Conservation (phyloP, 2,797 vertebrate genomes). For the Caiman crocodilus region DNA sequence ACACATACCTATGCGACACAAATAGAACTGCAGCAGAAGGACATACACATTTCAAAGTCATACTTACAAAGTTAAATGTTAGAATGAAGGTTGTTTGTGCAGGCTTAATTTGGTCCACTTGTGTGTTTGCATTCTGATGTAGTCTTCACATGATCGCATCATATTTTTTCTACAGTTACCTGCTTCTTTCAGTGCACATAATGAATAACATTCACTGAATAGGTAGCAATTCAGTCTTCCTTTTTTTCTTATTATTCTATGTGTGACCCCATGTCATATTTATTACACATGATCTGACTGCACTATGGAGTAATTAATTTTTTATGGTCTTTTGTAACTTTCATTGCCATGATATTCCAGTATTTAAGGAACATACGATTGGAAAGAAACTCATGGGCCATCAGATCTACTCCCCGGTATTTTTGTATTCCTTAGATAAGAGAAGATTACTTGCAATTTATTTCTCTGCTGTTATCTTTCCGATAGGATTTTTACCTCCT, state of each 20-base stretch:
- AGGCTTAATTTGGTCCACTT: background rate
- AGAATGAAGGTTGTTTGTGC: background rate
- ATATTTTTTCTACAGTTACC: background rate
- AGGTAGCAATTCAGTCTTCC: background rate
- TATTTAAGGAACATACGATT: background rate
- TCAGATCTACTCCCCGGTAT: no score
- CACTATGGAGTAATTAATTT: background rate
- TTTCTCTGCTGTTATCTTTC: background rate
- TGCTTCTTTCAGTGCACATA: background rate
- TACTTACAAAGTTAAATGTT: background rate
- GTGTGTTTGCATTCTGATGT: background rate
- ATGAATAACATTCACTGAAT: background rate
- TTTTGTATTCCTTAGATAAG: background rate
- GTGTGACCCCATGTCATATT: background rate
- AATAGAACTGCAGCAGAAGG: background rate
- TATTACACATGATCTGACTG: background rate
- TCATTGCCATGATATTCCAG: background rate
- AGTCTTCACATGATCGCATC: background rate
- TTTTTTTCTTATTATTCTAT: background rate
- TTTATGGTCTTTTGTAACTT: background rate
- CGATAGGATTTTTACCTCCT: background rate
- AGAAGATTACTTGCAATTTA: background rate
- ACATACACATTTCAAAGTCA: background rate
- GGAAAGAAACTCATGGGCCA: no score
- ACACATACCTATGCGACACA: background rate